Base-by-base conservation (phyloP, 1,140 invertebrate species). In the Pseudobourletiella spinata region DNA sequence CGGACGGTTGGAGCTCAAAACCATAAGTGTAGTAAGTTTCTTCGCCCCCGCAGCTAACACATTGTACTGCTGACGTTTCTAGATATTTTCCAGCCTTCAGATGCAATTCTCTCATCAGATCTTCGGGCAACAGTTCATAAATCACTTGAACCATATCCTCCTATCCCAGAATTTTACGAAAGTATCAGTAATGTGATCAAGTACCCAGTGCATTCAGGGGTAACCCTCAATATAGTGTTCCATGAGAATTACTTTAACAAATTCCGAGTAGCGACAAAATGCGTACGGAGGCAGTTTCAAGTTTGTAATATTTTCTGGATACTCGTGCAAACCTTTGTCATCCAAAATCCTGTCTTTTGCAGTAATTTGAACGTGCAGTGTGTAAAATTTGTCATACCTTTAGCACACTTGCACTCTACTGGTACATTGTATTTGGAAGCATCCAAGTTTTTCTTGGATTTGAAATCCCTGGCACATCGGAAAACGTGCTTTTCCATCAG, bases 181-280 rank as follows among this genome's bases (percentile, higher is more conserved):
- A n/a, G n/a, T n/a, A n/a, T n/a, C n/a, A n/a, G n/a, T n/a, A n/a
- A n/a, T n/a, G n/a, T n/a, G n/a, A n/a, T n/a, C n/a, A n/a, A n/a
- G n/a, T n/a, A n/a, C n/a, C n/a, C n/a, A n/a, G n/a, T n/a, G n/a
- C n/a, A n/a, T n/a, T n/a, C n/a, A n/a, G n/a, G n/a, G n/a, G n/a
- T n/a, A n/a, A n/a, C n/a, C n/a, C 6, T 16, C 22, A 11, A 22
- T 48, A 48, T 6, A 8, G 6, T 48, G 15, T 48, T 48, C 4
- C 35, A 11, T 39, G 8, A 39, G n/a, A 39, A 39, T 11, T 29
- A 55, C 52, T 32, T 24, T 55, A 14, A n/a, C 20, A 48, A 70
- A 70, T 52, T 70, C 65, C 57, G 66, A 46, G 51, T 61, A 70
- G 50, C 61, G 59, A 54, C 68, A 70, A 6, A 18, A 44, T 20